Percentiles rank a stretch among this genome's conserved stretches.
Evolutionary conservation across 2,797 vertebrate species (phyloP).

Genomic region (Kryptopterus vitreolus): DNA sequence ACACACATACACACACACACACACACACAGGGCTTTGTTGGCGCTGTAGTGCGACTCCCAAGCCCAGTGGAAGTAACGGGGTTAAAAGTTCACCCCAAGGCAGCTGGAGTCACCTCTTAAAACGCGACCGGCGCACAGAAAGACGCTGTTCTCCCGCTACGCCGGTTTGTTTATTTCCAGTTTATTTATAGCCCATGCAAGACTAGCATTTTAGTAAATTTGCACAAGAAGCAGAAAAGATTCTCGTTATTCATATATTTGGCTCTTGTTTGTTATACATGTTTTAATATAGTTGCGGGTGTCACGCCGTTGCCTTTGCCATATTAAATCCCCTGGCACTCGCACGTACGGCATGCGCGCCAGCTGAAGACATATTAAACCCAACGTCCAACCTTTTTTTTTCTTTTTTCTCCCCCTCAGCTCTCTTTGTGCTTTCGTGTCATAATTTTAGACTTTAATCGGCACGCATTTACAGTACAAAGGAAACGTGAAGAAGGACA

Average conservation of each 20-base stretch:
- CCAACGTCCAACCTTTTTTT: neutral
- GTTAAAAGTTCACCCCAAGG: conserved; percentile 70
- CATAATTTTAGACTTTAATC: conserved; percentile 37
- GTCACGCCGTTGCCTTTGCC: conserved; percentile 25
- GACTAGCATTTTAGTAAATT: conserved; percentile 21
- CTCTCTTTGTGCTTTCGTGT: neutral
- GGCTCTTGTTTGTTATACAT: conserved; percentile 28
- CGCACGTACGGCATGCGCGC: neutral
- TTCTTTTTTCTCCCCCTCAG: neutral
- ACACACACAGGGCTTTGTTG: conserved; percentile 3
- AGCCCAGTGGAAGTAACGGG: conserved; percentile 58
- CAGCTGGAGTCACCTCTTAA: conserved; percentile 33
- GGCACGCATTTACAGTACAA: conserved; percentile 50
- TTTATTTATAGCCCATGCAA: conserved; percentile 25
- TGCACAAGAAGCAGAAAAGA: conserved; percentile 17
- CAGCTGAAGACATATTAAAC: neutral
- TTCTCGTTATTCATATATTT: conserved; percentile 28
- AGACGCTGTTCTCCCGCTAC: conserved; percentile 4
- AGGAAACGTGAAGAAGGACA: conserved; percentile 39
- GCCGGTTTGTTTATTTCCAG: conserved; percentile 15
- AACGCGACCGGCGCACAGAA: conserved; percentile 3
- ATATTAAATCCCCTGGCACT: conserved; percentile 6
- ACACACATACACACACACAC: conserved; percentile 16
- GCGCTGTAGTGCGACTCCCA: conserved; percentile 20
- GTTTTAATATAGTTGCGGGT: conserved; percentile 43